phyloP scores from a whole-genome alignment of 2,888 invertebrate species.

The Spilarctia lutea region DNA sequence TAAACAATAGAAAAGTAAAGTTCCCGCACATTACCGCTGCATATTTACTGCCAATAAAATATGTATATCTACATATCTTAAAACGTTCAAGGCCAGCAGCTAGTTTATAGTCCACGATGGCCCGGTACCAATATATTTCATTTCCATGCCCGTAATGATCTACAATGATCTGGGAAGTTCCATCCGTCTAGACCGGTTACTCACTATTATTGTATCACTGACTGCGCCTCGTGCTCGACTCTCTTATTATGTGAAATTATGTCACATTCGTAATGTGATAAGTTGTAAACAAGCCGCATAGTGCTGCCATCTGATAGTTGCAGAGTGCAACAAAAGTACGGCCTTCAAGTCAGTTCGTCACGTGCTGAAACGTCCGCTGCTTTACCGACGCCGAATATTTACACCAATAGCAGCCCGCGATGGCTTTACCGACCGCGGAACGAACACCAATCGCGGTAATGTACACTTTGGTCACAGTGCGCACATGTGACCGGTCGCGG shows the following conservation, averaged over 20 bases:
- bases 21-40: background rate
- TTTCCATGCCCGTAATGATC: background rate
- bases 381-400: constrained; percentile 57
- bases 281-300: constrained; percentile 67
- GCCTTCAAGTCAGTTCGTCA: constrained; percentile 62
- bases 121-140: background rate
- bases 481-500: constrained; percentile 79
- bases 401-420: constrained; percentile 61
- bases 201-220: constrained; percentile 48
- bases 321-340: constrained; percentile 31
- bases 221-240: constrained; percentile 28
- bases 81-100: constrained; percentile 31
- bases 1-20: background rate
- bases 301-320: constrained; percentile 66
- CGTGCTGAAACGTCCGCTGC: constrained; percentile 64
- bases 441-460: constrained; percentile 67
- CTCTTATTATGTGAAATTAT: constrained; percentile 71
- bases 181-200: constrained; percentile 32
- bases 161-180: constrained; percentile 17
- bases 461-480: constrained; percentile 65
- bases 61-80: background rate
- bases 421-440: constrained; percentile 57
- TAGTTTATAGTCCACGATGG: background rate
- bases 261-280: constrained; percentile 61
- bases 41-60: background rate